phyloP scores from a whole-genome alignment of 2,113 vertebrate species.

The Varanus salvator region DNA sequence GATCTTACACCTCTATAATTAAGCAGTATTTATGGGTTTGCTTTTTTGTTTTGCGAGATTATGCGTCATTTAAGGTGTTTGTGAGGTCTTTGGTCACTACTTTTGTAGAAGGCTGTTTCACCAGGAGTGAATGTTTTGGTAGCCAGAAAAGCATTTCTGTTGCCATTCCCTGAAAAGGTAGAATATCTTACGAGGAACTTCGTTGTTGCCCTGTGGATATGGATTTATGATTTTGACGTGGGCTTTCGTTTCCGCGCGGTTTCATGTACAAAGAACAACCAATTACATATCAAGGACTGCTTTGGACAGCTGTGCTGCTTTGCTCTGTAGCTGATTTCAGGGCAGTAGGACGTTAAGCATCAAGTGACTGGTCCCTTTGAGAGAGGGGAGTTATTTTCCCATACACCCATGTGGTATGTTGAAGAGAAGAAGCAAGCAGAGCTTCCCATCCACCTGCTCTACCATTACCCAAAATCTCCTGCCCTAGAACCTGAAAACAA shows the following conservation, averaged over 20 bases:
- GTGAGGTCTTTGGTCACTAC: background rate
- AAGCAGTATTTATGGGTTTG: background rate
- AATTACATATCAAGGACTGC: background rate
- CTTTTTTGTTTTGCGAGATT: background rate
- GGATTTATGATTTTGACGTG: background rate
- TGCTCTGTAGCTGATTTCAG: background rate
- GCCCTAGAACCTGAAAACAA: background rate
- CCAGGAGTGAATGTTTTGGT: background rate
- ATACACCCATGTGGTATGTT: background rate
- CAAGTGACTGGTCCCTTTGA: background rate
- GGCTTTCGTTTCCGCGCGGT: background rate
- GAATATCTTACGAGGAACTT: too few species aligned
- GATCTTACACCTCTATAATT: background rate
- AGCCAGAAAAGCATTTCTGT: background rate
- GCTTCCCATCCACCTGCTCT: background rate
- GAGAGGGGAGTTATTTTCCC: background rate
- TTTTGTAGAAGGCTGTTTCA: background rate
- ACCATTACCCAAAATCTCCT: too few species aligned
- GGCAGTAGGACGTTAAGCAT: background rate
- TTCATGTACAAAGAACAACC: background rate
- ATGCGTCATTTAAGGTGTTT: too few species aligned
- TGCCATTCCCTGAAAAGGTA: background rate
- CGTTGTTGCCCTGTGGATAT: too few species aligned
- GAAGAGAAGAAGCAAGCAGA: too few species aligned
- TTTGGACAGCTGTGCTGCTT: background rate